Evolutionary conservation across 2,797 vertebrate species (phyloP), one percentile per base, ranked within the genome.

Genomic region (Enteromius unitaeniatus): DNA sequence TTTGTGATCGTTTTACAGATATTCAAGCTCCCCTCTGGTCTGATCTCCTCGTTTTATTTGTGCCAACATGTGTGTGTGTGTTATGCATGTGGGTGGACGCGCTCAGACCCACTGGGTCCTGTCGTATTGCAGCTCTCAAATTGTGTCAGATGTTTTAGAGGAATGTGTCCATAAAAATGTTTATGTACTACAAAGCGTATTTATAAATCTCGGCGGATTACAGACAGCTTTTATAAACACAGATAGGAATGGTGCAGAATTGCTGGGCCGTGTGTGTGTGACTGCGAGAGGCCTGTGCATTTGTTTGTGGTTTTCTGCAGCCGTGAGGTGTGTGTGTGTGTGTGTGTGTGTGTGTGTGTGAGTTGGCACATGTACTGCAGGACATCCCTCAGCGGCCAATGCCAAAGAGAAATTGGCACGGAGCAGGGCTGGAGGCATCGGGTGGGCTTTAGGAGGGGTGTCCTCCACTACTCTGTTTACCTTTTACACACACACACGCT

Each of bases 151-250:
- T 88, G 89, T 90, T 92, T 91, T 90, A 91, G 87, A 92, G 91
- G 91, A 91, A 91, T 86, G 83, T 92, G 93, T 94, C 93, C 92
- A 93, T 94, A 94, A 94, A 95, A 94, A 91, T 93, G 93, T 94
- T 95, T 94, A 95, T 94, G 92, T 90, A 92, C 93, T 93, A 94
- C 93, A 95, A 93, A 93, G 93, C 91, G 90, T 95, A 93, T 95
- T 94, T 95, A 94, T 94, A 93, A 92, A 92, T 93, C 91, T 91
- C 92, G 86, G 89, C 88, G 92, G 93, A 95, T 94, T 95, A 94
- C 89, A 94, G 93, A 90, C 89, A 73, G 84, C 79, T 90, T 92
- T 85, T 89, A 82, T 86, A 91, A 91, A 92, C 90, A 87, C 28
- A 51, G 58, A 81, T 88, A 87, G 78, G 86, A 86, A 86, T 83